These are phyloP conservation scores for Tringa solitaria DNA, from an alignment of 2,113 vertebrate species.

Conservation along the genomic window DNA sequence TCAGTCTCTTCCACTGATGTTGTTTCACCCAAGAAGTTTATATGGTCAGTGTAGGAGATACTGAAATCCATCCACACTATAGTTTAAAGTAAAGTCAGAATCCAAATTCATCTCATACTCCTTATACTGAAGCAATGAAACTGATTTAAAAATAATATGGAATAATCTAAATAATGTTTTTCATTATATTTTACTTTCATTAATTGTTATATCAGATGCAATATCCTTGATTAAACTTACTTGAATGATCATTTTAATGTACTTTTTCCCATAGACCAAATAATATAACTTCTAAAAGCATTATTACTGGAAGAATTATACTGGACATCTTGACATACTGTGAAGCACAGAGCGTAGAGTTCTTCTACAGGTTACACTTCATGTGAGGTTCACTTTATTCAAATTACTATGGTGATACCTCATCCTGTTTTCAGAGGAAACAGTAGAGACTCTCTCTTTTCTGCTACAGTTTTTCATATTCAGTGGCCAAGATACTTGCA, in stretches of 20 bases:
- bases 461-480: not conserved
- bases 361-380: not conserved
- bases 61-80: not conserved
- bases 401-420: not conserved
- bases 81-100: not conserved
- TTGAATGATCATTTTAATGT: not conserved
- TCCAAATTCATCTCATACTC: not conserved
- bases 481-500: not conserved
- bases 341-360: not conserved
- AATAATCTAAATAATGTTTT: not conserved
- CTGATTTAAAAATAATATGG: not conserved
- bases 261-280: not conserved
- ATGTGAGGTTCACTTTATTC: not conserved
- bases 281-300: not conserved
- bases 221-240: not conserved
- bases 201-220: not conserved
- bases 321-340: not conserved
- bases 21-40: not conserved
- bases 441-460: not conserved
- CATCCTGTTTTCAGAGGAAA: not conserved
- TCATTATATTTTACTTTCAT: not conserved
- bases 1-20: not conserved
- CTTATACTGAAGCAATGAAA: not conserved
- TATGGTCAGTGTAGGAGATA: not conserved
- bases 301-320: not conserved